These are phyloP conservation scores for Lysiphlebus fabarum DNA, from an alignment of 1,140 invertebrate species.

Conservation along the genomic window DNA sequence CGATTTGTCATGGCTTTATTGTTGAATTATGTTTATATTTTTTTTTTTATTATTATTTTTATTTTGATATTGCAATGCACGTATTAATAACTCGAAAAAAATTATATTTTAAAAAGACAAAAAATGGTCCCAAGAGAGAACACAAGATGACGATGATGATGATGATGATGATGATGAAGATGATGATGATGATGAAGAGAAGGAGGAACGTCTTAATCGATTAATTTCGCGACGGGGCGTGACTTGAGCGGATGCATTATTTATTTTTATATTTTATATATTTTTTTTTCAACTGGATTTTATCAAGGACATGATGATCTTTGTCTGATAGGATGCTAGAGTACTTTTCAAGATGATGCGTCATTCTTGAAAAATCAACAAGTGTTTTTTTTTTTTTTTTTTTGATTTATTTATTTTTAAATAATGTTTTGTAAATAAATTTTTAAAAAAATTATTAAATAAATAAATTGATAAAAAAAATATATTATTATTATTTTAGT, in stretches of 20 bases:
- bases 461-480: no score
- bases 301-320: background rate
- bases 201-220: constrained; percentile 28
- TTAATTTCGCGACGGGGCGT: constrained; percentile 36
- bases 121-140: background rate
- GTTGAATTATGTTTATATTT: background rate
- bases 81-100: background rate
- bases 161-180: no score
- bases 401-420: no score
- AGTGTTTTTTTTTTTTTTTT: no score
- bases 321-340: background rate
- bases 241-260: constrained; percentile 21
- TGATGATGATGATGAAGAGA: background rate
- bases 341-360: background rate
- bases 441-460: no score
- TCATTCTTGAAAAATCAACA: no score
- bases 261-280: background rate
- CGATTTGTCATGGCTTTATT: constrained; percentile 35
- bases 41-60: constrained; percentile 5
- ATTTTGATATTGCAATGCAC: background rate
- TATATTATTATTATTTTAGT: no score
- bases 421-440: no score
- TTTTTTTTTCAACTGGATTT: background rate
- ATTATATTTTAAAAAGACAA: no score
- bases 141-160: background rate